Conservation (phyloP, 2,797 vertebrate genomes). For the Coccyzus lansbergi region DNA sequence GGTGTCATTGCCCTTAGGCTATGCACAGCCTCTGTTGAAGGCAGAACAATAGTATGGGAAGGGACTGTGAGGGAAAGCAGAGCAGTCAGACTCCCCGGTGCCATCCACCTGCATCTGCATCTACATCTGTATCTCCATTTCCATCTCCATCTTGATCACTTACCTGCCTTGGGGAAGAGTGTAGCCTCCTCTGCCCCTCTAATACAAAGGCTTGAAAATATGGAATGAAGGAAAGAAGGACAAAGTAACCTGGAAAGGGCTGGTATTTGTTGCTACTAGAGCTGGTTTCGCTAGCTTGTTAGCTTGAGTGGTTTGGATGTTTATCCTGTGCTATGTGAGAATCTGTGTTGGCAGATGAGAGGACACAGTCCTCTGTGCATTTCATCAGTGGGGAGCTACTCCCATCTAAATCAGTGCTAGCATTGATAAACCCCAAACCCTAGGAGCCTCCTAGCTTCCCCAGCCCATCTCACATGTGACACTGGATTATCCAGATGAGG, state of each 20-base stretch:
- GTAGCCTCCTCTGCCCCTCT: background rate
- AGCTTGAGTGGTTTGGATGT: background rate
- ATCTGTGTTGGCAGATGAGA: accelerated
- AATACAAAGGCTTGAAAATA: background rate
- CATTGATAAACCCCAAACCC: background rate
- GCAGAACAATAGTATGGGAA: background rate
- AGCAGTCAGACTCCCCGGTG: background rate
- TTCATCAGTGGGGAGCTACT: background rate
- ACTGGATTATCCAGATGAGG: background rate
- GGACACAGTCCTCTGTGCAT: background rate
- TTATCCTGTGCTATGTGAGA: background rate
- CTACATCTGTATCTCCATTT: background rate
- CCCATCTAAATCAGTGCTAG: background rate
- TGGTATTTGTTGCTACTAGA: background rate
- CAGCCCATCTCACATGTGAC: background rate
- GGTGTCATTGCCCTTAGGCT: background rate
- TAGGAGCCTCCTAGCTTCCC: background rate
- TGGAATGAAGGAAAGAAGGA: background rate
- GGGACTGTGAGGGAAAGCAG: background rate
- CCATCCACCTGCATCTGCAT: background rate
- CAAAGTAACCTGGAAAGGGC: background rate
- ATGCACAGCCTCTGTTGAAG: background rate
- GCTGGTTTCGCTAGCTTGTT: accelerated
- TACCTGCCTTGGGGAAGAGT: background rate
- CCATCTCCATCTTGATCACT: background rate